Conservation (phyloP, 2,113 vertebrate species). For the Chrysochloris asiatica region DNA sequence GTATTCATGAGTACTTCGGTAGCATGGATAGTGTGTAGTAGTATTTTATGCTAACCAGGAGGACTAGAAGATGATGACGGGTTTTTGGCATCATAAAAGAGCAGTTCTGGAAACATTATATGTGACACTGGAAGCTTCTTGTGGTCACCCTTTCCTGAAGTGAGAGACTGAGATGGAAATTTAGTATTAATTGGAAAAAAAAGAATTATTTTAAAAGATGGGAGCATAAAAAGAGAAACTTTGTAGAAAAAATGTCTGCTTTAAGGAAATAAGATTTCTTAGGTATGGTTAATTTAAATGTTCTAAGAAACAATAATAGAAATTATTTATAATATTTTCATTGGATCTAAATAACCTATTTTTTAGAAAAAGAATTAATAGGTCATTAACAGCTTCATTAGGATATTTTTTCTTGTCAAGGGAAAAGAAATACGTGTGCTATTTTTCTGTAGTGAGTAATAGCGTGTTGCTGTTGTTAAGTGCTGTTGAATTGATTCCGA, state of each 20-base stretch:
- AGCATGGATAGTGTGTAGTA: background rate
- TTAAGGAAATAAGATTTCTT: constrained; percentile 8
- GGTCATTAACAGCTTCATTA: background rate
- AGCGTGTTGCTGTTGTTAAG: no score
- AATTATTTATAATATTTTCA: constrained; percentile 51
- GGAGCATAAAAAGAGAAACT: background rate
- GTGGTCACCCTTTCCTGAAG: constrained; percentile 56
- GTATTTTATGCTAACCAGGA: constrained; percentile 39
- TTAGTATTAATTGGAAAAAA: constrained; percentile 49
- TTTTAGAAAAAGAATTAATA: constrained; percentile 10
- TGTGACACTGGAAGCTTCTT: constrained; percentile 44
- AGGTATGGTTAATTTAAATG: constrained; percentile 42
- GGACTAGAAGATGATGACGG: background rate
- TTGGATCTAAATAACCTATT: background rate
- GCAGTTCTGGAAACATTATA: constrained; percentile 38
- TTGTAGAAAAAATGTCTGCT: background rate
- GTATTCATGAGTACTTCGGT: constrained; percentile 26
- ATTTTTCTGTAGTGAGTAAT: background rate
- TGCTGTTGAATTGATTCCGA: no score
- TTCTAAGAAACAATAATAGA: constrained; percentile 6
- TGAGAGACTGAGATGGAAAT: constrained; percentile 25
- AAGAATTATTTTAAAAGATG: constrained; percentile 50
- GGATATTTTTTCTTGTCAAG: background rate
- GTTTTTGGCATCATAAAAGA: constrained; percentile 10
- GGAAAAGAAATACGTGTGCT: background rate